phyloP scores from a whole-genome alignment of 2,113 vertebrate species.

The Catharus minimus region DNA sequence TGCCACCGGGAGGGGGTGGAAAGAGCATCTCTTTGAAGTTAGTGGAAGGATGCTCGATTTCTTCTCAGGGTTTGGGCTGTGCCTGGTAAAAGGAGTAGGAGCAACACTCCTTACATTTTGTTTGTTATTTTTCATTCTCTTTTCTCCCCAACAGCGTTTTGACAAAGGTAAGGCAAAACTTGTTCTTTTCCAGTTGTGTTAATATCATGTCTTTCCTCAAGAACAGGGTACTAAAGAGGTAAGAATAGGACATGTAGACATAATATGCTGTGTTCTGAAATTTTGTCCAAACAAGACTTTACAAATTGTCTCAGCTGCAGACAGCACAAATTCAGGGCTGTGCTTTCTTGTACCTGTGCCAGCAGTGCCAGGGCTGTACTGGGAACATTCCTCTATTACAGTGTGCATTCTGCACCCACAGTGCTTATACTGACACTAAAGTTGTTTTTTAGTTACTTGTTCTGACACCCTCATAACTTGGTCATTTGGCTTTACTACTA shows the following conservation, averaged over 20 bases:
- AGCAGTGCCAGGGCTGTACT: background rate
- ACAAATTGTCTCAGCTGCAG: background rate
- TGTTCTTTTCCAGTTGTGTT: background rate
- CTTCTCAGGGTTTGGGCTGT: background rate
- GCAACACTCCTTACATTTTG: background rate
- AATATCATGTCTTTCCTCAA: background rate
- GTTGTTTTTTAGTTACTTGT: background rate
- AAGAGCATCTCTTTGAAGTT: background rate
- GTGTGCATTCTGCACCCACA: background rate
- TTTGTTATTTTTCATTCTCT: background rate
- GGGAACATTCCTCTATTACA: background rate
- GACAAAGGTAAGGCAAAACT: background rate
- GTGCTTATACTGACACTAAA: background rate
- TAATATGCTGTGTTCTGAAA: background rate
- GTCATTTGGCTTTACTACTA: background rate
- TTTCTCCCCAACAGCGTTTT: background rate
- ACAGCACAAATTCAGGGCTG: background rate
- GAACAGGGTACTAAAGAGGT: background rate
- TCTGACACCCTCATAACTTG: background rate
- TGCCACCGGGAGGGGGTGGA: fast-evolving
- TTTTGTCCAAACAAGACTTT: background rate
- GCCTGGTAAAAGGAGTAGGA: background rate
- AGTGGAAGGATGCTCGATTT: background rate
- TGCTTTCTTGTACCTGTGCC: background rate
- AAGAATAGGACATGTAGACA: background rate